phyloP scores from a whole-genome alignment of 1,140 invertebrate species.

The Drosophila nigromelanica region DNA sequence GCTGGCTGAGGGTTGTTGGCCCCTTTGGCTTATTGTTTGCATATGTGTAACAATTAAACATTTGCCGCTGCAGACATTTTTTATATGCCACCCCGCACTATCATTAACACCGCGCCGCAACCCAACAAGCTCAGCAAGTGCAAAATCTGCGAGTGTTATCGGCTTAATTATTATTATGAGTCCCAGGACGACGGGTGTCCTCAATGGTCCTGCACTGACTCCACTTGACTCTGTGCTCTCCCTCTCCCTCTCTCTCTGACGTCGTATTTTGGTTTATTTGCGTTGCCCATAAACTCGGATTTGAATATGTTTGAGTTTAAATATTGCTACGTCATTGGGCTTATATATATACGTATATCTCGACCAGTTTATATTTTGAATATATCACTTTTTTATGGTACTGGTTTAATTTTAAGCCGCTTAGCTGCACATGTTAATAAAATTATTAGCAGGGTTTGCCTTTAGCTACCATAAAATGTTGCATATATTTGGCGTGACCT shows the following conservation, averaged over 20 bases:
- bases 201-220: conserved; percentile 40
- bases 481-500: background rate
- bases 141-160: conserved; percentile 80
- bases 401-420: conserved; percentile 63
- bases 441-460: conserved; percentile 54
- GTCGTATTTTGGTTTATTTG: conserved; percentile 54
- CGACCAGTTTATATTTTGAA: conserved; percentile 29
- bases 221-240: conserved; percentile 57
- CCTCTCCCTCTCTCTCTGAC: background rate
- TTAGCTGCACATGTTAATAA: conserved; percentile 79
- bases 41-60: conserved; percentile 82
- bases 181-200: conserved; percentile 67
- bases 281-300: conserved; percentile 72
- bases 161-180: conserved; percentile 80
- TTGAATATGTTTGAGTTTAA: conserved; percentile 78
- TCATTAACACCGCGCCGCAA: conserved; percentile 64
- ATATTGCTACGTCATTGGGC: conserved; percentile 56
- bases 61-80: conserved; percentile 73
- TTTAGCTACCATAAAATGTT: conserved; percentile 2
- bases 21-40: conserved; percentile 69
- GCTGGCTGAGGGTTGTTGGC: conserved; percentile 50
- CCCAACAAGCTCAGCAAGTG: conserved; percentile 60
- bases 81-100: conserved; percentile 57
- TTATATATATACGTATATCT: conserved; percentile 9
- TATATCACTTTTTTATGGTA: conserved; percentile 22